Percentiles rank a stretch among this genome's conserved stretches.
phyloP scores from a whole-genome alignment of 2,888 invertebrate species.

The Blomia tropicalis region DNA sequence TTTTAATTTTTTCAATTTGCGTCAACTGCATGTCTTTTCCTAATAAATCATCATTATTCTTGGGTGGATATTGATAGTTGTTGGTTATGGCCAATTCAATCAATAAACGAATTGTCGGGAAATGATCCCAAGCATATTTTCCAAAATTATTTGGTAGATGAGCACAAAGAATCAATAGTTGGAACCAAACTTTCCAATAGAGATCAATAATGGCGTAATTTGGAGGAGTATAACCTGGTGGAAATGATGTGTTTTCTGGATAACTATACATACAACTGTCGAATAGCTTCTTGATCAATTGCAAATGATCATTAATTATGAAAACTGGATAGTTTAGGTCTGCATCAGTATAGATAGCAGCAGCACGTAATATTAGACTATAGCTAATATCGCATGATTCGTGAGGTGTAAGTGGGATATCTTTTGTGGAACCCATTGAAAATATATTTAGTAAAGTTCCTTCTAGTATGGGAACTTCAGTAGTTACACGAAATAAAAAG shows the following conservation, averaged over 20 bases:
- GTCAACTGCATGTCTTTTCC: conserved; percentile 41
- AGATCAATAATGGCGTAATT: conserved; percentile 72
- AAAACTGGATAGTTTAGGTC: conserved; percentile 36
- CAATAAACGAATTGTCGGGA: conserved; percentile 70
- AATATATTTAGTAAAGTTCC: conserved; percentile 64
- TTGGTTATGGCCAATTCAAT: conserved; percentile 96
- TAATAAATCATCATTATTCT: conserved; percentile 42
- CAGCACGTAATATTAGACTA: conserved; percentile 65
- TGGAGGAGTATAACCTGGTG: conserved; percentile 66
- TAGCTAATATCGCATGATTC: conserved; percentile 75
- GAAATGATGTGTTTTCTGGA: conserved; percentile 76
- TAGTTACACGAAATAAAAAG: conserved; percentile 57
- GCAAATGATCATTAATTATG: conserved; percentile 38
- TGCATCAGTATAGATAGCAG: conserved; percentile 51
- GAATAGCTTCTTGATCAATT: conserved; percentile 74
- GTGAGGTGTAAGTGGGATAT: conserved; percentile 51
- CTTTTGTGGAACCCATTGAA: conserved; percentile 57
- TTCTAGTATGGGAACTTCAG: conserved; percentile 71
- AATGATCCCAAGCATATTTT: conserved; percentile 61
- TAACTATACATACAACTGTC: conserved; percentile 77
- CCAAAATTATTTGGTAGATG: conserved; percentile 82
- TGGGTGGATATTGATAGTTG: conserved; percentile 54
- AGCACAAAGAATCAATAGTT: conserved; percentile 68
- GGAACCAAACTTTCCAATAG: conserved; percentile 88
- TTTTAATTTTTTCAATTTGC: conserved; percentile 55